A percentile compares a stretch with the other conserved stretches of the same genome.
Evolutionary conservation across 2,113 vertebrate genomes (phyloP).

Genomic region (Daubentonia madagascariensis): DNA sequence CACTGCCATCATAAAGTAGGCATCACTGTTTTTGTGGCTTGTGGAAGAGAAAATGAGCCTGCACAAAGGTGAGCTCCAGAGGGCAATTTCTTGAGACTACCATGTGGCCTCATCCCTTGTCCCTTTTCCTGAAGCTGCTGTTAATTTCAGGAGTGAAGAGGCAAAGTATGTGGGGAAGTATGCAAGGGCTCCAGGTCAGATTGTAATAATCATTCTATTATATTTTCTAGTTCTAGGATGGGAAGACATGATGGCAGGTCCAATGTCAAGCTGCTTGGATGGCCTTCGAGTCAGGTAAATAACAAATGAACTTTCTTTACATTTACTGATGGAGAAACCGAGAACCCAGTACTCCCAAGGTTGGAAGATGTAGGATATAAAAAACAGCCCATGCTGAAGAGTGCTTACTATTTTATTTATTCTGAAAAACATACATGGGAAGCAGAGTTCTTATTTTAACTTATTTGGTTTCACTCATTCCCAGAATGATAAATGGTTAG

Average conservation of each 20-base stretch:
- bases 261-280: not conserved
- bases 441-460: not conserved
- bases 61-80: not conserved
- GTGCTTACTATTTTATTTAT: not conserved
- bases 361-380: not conserved
- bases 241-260: not conserved
- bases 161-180: not conserved
- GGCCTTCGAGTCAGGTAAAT: not conserved
- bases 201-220: not conserved
- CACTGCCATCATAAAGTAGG: not conserved
- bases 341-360: not conserved
- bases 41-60: not conserved
- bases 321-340: not conserved
- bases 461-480: not conserved
- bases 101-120: not conserved
- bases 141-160: not conserved
- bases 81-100: not conserved
- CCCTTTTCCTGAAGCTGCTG: not conserved
- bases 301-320: not conserved
- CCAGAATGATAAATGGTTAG: conserved; percentile 32
- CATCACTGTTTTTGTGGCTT: not conserved
- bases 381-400: not conserved
- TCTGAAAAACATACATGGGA: not conserved
- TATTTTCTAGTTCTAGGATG: not conserved
- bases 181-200: not conserved